phyloP scores from a whole-genome alignment of 1,140 invertebrate genomes.

The Heterodera schachtii region DNA sequence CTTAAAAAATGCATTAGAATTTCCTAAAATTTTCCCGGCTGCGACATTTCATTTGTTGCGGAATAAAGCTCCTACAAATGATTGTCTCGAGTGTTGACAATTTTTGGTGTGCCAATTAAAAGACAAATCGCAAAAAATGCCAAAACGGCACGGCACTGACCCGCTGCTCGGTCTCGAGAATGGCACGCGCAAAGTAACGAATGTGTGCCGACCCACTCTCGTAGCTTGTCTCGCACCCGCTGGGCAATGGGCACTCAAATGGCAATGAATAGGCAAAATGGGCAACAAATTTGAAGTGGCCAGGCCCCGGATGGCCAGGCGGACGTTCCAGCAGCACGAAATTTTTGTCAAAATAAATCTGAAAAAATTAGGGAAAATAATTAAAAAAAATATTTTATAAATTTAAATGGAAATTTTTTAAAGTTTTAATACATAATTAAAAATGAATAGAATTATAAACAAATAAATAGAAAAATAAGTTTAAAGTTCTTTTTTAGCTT shows the following conservation, averaged over 20 bases:
- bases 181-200: slow-evolving; percentile 55
- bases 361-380: slow-evolving; percentile 19
- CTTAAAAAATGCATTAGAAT: too few relatives aligned
- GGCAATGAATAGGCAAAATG: slow-evolving; percentile 51
- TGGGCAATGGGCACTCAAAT: slow-evolving; percentile 51
- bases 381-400: neutral
- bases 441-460: too few relatives aligned
- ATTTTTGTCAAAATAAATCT: slow-evolving; percentile 58
- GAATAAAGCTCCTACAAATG: too few relatives aligned
- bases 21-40: too few relatives aligned
- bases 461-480: neutral
- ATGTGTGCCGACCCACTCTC: slow-evolving; percentile 52
- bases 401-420: neutral
- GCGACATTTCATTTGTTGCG: too few relatives aligned
- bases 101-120: too few relatives aligned
- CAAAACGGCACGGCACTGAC: slow-evolving; percentile 29
- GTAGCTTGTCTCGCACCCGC: slow-evolving; percentile 53
- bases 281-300: slow-evolving; percentile 52
- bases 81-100: too few relatives aligned
- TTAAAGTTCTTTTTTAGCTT: neutral
- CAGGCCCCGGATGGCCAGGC: slow-evolving; percentile 51
- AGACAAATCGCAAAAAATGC: neutral
- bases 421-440: too few relatives aligned
- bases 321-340: slow-evolving; percentile 53
- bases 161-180: slow-evolving; percentile 42